These are phyloP conservation scores for Cryptoprocta ferox DNA, from an alignment of 2,797 vertebrate species.

Conservation along the genomic window DNA sequence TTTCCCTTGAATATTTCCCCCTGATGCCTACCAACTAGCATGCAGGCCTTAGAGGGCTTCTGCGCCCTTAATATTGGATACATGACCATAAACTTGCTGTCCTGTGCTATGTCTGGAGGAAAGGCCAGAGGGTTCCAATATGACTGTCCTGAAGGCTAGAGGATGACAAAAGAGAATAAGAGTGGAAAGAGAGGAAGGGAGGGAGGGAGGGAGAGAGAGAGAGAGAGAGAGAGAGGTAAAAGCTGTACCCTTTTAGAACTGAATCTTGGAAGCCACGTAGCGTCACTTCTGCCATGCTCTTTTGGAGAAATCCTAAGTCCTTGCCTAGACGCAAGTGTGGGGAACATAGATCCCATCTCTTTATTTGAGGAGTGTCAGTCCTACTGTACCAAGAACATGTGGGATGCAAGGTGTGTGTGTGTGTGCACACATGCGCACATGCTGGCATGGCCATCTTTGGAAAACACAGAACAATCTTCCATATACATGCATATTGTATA, in stretches of 20 bases:
- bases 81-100: neutral
- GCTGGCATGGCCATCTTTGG: neutral
- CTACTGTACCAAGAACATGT: neutral
- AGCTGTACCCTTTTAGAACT: neutral
- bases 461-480: slow-evolving; percentile 41
- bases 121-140: neutral
- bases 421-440: neutral
- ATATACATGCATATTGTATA: neutral
- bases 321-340: neutral
- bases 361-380: neutral
- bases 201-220: too few species aligned
- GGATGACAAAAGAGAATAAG: neutral
- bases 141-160: neutral
- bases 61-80: neutral
- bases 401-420: neutral
- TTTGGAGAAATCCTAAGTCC: neutral
- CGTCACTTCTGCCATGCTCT: neutral
- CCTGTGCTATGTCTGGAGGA: neutral
- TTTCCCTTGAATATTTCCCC: neutral
- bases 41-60: neutral
- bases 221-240: neutral
- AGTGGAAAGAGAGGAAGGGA: neutral
- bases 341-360: neutral
- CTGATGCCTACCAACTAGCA: neutral
- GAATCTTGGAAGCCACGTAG: neutral